Base-by-base conservation (phyloP, 2,797 vertebrate genomes). In the Syndactyla subalaris region DNA sequence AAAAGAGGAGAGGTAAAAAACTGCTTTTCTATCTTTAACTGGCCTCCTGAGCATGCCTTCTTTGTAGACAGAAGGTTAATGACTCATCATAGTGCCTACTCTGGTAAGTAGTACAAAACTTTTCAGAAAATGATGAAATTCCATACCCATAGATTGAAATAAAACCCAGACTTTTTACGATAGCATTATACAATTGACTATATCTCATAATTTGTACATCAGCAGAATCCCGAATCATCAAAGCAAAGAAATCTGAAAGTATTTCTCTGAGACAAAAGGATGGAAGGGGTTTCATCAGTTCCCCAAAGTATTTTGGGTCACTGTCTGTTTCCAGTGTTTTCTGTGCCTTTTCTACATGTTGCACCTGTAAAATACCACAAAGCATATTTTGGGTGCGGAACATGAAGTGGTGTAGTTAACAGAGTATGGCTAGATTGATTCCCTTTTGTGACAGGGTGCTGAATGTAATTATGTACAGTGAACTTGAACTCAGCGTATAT, bases 401-500 rank as follows among this genome's bases (percentile, higher is more conserved):
- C 34, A 29, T 24, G 71, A 85, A 66, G 43, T 7, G 1, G 20
- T 61, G 30, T 20, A 41, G 26, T 68, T 92, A 70, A 51, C 22
- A 46, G 46, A 87, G 5, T 63, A 52, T 34, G 36, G 8, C 32
- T 89, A 58, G 45, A 62, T 57, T 73, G 45, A 66, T 89, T 91
- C 67, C 19, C 24, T 89, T 75, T 79, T 83, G 52, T 87, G 51
- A 48, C 14, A 91, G 30, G 30, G 65, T 9, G 1, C 57, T 85
- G 52, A 68, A 59, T 91, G 65, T 68, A 92, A 93, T 95, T 94
- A 94, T 13, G 34, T 55, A 91, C 74, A 38, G 45, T 72, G 93
- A 94, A 96, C 84, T 87, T 89, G 63, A 87, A 79, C 41, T 96
- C 80, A 81, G 34, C 52, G 24, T 81, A 86, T 84, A 92, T 84